phyloP scores from a whole-genome alignment of 2,797 vertebrate genomes.

The Loriculus beryllinus region DNA sequence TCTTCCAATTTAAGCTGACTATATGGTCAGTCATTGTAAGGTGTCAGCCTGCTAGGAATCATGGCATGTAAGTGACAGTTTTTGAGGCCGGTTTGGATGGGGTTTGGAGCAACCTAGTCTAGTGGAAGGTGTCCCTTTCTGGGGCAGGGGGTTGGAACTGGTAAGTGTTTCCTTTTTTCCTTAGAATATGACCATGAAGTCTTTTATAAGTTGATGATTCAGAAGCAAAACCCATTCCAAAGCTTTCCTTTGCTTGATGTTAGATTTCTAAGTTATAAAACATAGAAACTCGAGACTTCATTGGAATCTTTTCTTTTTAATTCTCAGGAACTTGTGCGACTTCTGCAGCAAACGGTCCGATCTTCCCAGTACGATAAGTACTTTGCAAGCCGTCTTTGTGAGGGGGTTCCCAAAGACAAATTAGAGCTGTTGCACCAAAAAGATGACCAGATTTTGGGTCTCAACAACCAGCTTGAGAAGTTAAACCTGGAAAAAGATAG shows the following conservation, averaged over 20 bases:
- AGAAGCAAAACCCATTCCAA: neutral
- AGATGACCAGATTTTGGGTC: constrained; percentile 84
- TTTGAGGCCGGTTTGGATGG: neutral
- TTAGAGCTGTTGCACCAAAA: constrained; percentile 80
- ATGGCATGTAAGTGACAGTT: neutral
- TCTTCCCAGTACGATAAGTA: constrained; percentile 88
- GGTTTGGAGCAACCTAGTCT: neutral
- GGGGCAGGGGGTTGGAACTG: neutral
- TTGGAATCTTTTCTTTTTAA: neutral
- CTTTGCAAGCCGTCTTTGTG: constrained; percentile 68
- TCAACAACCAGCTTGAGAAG: constrained; percentile 88
- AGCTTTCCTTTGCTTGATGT: neutral
- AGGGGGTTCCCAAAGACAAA: constrained; percentile 65
- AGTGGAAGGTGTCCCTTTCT: neutral
- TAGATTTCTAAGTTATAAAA: neutral
- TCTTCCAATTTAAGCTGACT: neutral
- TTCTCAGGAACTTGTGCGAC: constrained; percentile 89
- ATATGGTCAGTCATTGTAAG: neutral
- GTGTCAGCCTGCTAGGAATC: neutral
- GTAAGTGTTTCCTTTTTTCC: too few relatives aligned
- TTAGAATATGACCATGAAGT: neutral
- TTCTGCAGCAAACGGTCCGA: constrained; percentile 93
- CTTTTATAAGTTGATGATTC: neutral
- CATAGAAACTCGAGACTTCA: neutral
- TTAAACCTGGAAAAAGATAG: constrained; percentile 86